phyloP scores from a whole-genome alignment of 2,113 vertebrate genomes.

The Meleagris gallopavo region DNA sequence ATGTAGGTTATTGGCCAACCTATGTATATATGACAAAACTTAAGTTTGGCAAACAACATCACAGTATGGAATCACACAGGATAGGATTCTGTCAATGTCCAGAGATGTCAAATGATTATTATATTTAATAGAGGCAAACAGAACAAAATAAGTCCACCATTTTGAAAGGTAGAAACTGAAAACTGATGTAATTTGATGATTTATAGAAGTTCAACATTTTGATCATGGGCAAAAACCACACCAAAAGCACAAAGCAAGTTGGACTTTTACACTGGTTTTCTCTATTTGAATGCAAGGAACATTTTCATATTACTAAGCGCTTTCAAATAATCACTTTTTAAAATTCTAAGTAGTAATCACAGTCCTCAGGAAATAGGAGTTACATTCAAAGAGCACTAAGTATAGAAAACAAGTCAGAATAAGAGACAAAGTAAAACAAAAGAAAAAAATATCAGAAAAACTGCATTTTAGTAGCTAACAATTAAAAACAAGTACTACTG shows the following conservation, averaged over 20 bases:
- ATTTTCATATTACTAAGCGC: neutral
- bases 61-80: neutral
- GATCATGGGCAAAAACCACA: accelerated
- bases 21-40: neutral
- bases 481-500: neutral
- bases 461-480: neutral
- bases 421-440: neutral
- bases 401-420: neutral
- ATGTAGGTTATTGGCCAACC: neutral
- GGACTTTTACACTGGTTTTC: neutral
- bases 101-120: neutral
- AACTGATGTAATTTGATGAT: neutral
- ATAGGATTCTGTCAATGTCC: neutral
- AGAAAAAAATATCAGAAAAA: neutral
- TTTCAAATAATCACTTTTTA: neutral
- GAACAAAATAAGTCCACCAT: neutral
- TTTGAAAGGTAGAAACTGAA: neutral
- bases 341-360: neutral
- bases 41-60: neutral
- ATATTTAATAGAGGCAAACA: neutral
- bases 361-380: neutral
- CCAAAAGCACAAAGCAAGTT: neutral
- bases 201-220: neutral
- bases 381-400: neutral
- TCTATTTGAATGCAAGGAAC: neutral